Percentiles rank a stretch among this genome's conserved stretches.
These are phyloP conservation scores for Poeciliopsis prolifica DNA, from an alignment of 2,113 vertebrate genomes.

Conservation along the genomic window DNA sequence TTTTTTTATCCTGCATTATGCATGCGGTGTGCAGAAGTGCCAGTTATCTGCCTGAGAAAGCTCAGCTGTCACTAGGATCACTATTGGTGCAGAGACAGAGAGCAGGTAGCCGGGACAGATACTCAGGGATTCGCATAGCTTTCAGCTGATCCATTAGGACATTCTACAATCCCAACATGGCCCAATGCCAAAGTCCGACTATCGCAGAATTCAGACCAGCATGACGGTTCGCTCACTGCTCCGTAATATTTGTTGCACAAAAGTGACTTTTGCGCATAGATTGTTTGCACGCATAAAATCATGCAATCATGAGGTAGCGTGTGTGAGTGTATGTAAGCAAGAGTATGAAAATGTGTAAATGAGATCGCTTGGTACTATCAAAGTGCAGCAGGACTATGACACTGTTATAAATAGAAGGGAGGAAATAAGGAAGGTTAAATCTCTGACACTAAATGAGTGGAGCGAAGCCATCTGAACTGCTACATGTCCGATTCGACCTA, in stretches of 20 bases:
- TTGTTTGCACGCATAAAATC: conserved; percentile 51
- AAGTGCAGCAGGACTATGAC: conserved; percentile 77
- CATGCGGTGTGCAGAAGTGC: conserved; percentile 40
- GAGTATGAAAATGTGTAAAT: conserved; percentile 69
- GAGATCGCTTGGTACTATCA: conserved; percentile 78
- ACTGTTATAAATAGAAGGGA: conserved; percentile 77
- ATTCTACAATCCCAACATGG: conserved; percentile 58
- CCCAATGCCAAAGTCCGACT: conserved; percentile 44
- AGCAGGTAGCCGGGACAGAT: conserved; percentile 59
- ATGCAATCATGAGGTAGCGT: conserved; percentile 26
- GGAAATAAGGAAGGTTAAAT: conserved; percentile 78
- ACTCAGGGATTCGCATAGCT: conserved; percentile 53
- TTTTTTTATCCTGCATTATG: conserved; percentile 28
- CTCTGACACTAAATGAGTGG: conserved; percentile 62
- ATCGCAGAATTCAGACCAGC: conserved; percentile 47
- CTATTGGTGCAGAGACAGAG: conserved; percentile 46
- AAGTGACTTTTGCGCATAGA: conserved; percentile 30
- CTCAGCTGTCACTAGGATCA: conserved; percentile 67
- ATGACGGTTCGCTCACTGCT: conserved; percentile 60
- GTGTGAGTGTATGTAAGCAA: conserved; percentile 57
- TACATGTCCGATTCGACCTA: conserved; percentile 23
- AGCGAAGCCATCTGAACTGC: conserved; percentile 50
- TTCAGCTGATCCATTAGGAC: conserved; percentile 73
- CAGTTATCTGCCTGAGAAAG: conserved; percentile 47
- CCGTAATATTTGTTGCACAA: conserved; percentile 51